Evolutionary conservation across 53 echinoderm and acorn worm species (phyloP), one percentile per base, ranked within the genome.

Genomic region (Astropecten irregularis): DNA sequence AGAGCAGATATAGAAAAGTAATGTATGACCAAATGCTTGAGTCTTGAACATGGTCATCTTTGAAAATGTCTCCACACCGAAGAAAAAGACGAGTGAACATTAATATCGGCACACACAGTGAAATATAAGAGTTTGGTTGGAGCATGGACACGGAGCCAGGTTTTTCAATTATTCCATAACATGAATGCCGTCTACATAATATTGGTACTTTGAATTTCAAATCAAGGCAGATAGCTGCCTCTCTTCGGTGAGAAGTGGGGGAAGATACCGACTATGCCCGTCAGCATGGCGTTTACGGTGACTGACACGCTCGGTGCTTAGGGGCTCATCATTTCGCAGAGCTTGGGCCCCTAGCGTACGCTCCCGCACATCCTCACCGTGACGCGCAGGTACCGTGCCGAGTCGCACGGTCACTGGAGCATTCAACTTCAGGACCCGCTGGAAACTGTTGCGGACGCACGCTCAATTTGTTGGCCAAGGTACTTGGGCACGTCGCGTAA

Each of bases 181-280:
- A 21, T 58, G 29, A 27, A 20, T 52, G 20, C 71, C 50, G 28
- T 71, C 53, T 50, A 0, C 49, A 42, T 71, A 34, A 71, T 16
- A 68, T 34, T 50, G 52, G 49, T 71, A 32, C 21, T 71, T 71
- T 71, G 52, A 50, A 49, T 51, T 71, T 71, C 29, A 71, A 71
- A 71, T 71, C 71, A 71, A 31, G 34, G 49, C 51, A 71, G 71
- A 52, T 71, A 52, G 71, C 71, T n/a, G n/a, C n/a, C n/a, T n/a
- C n/a, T 50, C 34, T 33, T 71, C 27, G 33, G 31, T 16, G 50
- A 71, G 51, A 26, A 20, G 71, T n/a, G n/a, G n/a, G n/a, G n/a
- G n/a, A n/a, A n/a, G n/a, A n/a, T n/a, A 52, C 20, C 33, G 34
- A 50, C 16, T 33, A 20, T 58, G 29, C 14, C 4, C 10, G 11